Percentiles rank a stretch among this genome's conserved stretches.
Evolutionary conservation across 2,888 invertebrate genomes (phyloP).

Genomic region (Odontothrips loti): DNA sequence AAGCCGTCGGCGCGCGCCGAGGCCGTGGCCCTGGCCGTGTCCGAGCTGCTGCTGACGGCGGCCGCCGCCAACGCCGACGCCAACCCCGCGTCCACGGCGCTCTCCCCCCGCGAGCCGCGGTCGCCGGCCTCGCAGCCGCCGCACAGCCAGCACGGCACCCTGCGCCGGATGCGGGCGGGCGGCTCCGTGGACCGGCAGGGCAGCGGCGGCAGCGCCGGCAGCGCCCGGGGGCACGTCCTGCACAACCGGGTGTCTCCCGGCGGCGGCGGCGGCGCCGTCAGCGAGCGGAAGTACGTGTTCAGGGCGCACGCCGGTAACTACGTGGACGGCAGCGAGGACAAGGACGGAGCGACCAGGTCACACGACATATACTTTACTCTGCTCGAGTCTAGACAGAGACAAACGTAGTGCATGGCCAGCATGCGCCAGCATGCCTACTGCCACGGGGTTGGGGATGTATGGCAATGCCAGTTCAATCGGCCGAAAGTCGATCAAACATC

Average conservation of each 20-base stretch:
- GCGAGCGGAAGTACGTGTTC: constrained; percentile 49
- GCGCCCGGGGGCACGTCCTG: constrained; percentile 36
- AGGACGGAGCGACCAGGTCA: constrained; percentile 31
- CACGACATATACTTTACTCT: constrained; percentile 26
- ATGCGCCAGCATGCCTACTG: too few relatives aligned
- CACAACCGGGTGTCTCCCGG: constrained; percentile 43
- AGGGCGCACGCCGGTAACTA: constrained; percentile 49
- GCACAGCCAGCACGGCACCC: constrained; percentile 47
- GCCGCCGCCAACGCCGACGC: constrained; percentile 44
- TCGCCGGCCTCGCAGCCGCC: constrained; percentile 48
- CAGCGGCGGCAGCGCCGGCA: constrained; percentile 43
- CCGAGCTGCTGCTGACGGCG: constrained; percentile 41
- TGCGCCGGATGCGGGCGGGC: constrained; percentile 39
- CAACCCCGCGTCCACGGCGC: constrained; percentile 43
- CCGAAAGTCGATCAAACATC: not conserved
- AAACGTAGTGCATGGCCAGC: not conserved
- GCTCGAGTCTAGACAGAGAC: too few relatives aligned
- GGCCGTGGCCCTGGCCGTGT: constrained; percentile 41
- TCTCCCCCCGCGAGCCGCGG: constrained; percentile 35
- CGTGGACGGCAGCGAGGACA: constrained; percentile 47
- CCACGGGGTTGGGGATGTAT: not conserved
- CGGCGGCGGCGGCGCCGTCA: constrained; percentile 45
- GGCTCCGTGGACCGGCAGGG: constrained; percentile 41
- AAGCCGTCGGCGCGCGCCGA: constrained; percentile 63
- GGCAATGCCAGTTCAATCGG: too few relatives aligned